Percentiles rank a stretch among this genome's conserved stretches.
Conservation (phyloP, 2,113 vertebrate genomes). For the Oxyura jamaicensis region DNA sequence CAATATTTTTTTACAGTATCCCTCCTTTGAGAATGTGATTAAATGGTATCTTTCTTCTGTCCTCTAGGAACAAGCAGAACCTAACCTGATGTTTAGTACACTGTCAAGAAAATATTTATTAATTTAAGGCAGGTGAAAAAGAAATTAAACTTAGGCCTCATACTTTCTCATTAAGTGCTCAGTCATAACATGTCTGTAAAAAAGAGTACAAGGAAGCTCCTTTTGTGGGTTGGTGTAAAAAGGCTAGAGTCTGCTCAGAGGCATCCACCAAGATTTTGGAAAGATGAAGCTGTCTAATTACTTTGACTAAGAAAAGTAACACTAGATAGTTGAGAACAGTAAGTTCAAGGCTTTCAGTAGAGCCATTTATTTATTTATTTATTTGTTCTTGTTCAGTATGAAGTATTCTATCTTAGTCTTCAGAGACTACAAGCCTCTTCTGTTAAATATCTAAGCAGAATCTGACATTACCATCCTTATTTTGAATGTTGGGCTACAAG, state of each 20-base stretch:
- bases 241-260: background rate
- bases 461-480: background rate
- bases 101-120: background rate
- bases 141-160: background rate
- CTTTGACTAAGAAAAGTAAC: background rate
- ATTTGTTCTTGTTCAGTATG: background rate
- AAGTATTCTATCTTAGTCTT: background rate
- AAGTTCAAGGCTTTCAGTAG: background rate
- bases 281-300: background rate
- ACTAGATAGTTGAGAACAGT: background rate
- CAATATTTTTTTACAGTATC: background rate
- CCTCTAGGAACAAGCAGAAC: background rate
- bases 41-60: background rate
- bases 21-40: background rate
- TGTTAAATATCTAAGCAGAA: background rate
- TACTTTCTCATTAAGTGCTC: background rate
- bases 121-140: background rate
- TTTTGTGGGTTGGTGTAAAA: background rate
- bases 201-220: background rate
- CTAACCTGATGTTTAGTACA: background rate
- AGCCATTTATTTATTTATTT: background rate
- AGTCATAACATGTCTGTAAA: background rate
- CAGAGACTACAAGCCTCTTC: background rate
- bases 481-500: background rate
- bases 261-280: background rate